Evolutionary conservation across 2,888 invertebrate species (phyloP).

Genomic region (Hydrotaea cyrtoneurina): DNA sequence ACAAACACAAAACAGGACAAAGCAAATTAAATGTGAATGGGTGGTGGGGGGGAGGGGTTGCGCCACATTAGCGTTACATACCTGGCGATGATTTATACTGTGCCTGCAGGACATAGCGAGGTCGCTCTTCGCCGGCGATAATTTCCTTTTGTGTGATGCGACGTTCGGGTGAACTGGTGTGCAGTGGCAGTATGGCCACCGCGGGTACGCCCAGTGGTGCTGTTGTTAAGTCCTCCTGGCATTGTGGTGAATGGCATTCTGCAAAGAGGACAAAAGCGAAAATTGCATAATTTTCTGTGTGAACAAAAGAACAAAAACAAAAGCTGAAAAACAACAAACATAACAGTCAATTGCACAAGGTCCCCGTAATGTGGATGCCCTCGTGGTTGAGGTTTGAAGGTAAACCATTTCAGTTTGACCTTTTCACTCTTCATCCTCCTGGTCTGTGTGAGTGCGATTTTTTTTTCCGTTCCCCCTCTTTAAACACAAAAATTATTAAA

Average conservation of each 20-base stretch:
- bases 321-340: not conserved
- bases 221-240: conserved; percentile 76
- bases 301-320: too few relatives aligned
- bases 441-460: not conserved
- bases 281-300: conserved; percentile 2
- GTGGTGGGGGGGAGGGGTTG: not conserved
- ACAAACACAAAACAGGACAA: not conserved
- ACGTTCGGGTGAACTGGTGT: conserved; percentile 81
- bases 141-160: conserved; percentile 84
- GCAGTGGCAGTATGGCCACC: conserved; percentile 80
- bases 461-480: not conserved
- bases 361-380: not conserved
- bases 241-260: conserved; percentile 79
- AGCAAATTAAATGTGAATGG: conserved; percentile 20
- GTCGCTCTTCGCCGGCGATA: conserved; percentile 85
- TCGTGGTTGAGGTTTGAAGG: not conserved
- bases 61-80: conserved; percentile 56
- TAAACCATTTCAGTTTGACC: conserved; percentile 1
- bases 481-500: not conserved
- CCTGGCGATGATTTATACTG: conserved; percentile 77
- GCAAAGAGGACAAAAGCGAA: conserved; percentile 43
- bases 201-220: conserved; percentile 78
- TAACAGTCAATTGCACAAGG: not conserved
- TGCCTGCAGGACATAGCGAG: conserved; percentile 81
- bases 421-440: not conserved